phyloP scores from a whole-genome alignment of 2,113 vertebrate genomes.

The Prochilodus magdalenae region DNA sequence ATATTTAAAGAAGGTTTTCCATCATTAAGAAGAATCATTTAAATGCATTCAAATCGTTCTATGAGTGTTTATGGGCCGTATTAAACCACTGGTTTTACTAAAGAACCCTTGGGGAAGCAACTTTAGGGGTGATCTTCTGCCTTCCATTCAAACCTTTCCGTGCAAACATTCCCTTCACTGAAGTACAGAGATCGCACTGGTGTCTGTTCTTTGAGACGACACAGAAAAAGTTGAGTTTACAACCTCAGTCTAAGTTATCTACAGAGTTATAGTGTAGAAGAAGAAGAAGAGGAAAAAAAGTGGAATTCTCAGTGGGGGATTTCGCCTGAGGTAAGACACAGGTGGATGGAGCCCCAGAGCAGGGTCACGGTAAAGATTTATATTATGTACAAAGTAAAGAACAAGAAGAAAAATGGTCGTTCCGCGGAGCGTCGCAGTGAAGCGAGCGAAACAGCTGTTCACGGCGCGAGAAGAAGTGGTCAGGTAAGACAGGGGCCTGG shows the following conservation, averaged over 20 bases:
- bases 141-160: constrained; percentile 27
- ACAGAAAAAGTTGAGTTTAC: constrained; percentile 59
- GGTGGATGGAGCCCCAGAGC: constrained; percentile 91
- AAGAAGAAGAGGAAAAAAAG: constrained; percentile 48
- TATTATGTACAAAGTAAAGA: constrained; percentile 90
- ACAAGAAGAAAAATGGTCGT: constrained; percentile 92
- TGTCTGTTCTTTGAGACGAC: neutral
- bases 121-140: neutral
- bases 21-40: too few relatives aligned
- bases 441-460: constrained; percentile 97
- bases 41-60: too few relatives aligned
- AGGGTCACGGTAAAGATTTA: constrained; percentile 94
- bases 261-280: constrained; percentile 38
- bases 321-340: constrained; percentile 91
- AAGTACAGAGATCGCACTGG: neutral
- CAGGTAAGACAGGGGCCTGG: constrained; percentile 89
- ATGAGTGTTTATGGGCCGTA: too few relatives aligned
- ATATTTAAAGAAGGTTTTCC: too few relatives aligned
- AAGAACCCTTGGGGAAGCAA: too few relatives aligned
- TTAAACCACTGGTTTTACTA: too few relatives aligned
- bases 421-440: constrained; percentile 84
- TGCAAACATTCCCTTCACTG: neutral
- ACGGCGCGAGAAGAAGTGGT: constrained; percentile 89
- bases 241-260: constrained; percentile 51
- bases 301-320: constrained; percentile 74